These are phyloP conservation scores for Seriola quinqueradiata DNA, from an alignment of 2,113 vertebrate species.

Conservation along the genomic window DNA sequence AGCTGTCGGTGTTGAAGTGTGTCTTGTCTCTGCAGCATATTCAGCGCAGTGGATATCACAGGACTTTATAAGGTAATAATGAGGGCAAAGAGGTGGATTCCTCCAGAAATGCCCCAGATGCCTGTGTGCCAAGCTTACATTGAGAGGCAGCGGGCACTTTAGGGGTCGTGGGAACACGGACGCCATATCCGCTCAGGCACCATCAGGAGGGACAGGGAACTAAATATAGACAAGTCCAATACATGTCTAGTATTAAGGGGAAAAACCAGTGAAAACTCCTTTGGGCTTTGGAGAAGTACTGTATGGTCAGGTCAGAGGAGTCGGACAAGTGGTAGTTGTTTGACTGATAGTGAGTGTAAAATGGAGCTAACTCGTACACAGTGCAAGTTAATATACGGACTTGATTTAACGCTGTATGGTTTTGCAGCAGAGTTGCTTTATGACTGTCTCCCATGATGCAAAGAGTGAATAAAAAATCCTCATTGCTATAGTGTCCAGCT, in stretches of 20 bases:
- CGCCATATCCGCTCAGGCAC: constrained; percentile 86
- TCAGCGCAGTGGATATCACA: constrained; percentile 20
- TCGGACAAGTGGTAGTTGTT: constrained; percentile 30
- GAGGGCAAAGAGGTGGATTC: constrained; percentile 73
- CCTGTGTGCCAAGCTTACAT: constrained; percentile 78
- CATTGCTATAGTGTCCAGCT: not conserved
- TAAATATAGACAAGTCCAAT: constrained; percentile 87
- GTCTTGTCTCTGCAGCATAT: constrained; percentile 37
- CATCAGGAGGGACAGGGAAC: constrained; percentile 81
- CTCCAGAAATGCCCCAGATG: constrained; percentile 75
- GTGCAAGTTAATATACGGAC: not conserved
- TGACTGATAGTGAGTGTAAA: constrained; percentile 18
- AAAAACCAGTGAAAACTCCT: constrained; percentile 71
- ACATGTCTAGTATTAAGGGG: constrained; percentile 74
- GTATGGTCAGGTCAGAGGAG: constrained; percentile 40
- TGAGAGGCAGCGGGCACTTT: constrained; percentile 72
- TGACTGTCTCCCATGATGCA: not conserved
- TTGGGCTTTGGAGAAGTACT: constrained; percentile 63
- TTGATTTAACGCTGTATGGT: constrained; percentile 13
- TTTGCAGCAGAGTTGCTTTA: not conserved
- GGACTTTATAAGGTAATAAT: constrained; percentile 86
- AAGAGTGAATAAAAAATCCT: not conserved
- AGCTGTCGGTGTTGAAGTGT: constrained; percentile 40
- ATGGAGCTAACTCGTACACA: not conserved
- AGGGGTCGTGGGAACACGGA: constrained; percentile 89